Conservation (phyloP, 2,113 vertebrate genomes). For the Ramphastos sulfuratus region DNA sequence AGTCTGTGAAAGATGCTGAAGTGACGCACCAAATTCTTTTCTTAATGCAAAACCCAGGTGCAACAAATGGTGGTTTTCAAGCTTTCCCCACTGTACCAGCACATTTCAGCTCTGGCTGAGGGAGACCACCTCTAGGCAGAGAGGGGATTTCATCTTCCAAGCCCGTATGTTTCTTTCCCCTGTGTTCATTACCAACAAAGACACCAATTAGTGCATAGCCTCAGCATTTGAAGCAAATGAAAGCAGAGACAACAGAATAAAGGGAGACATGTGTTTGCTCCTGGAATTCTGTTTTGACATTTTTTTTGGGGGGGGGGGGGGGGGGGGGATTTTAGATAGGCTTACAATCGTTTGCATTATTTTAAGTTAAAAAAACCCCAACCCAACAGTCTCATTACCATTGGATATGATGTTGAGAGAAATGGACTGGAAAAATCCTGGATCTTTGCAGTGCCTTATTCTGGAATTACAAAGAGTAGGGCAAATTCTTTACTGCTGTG, state of each 20-base stretch:
- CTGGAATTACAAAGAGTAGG: slow-evolving; percentile 76
- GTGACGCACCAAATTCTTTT: background rate
- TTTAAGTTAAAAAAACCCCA: slow-evolving; percentile 64
- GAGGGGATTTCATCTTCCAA: slow-evolving; percentile 57
- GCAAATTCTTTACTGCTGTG: slow-evolving; percentile 79
- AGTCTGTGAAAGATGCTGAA: background rate
- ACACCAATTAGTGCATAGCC: slow-evolving; percentile 72
- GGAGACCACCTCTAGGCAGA: slow-evolving; percentile 54
- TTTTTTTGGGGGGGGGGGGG: no score
- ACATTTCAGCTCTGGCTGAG: slow-evolving; percentile 13
- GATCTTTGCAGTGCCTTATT: slow-evolving; percentile 75
- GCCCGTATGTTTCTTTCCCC: background rate
- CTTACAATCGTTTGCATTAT: slow-evolving; percentile 68
- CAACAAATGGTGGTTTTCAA: slow-evolving; percentile 11
- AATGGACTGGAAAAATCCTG: slow-evolving; percentile 79
- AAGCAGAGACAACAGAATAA: slow-evolving; percentile 61
- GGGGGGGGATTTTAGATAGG: slow-evolving; percentile 75
- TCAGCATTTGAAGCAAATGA: slow-evolving; percentile 35
- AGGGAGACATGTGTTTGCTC: slow-evolving; percentile 62
- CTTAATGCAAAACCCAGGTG: slow-evolving; percentile 31
- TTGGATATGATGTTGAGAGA: slow-evolving; percentile 74
- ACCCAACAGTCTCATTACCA: slow-evolving; percentile 73
- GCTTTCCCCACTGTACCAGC: background rate
- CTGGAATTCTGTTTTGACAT: slow-evolving; percentile 72
- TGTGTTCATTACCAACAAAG: slow-evolving; percentile 52